A percentile compares a stretch with the other conserved stretches of the same genome.
phyloP scores from a whole-genome alignment of 2,797 vertebrate species.

The Cynodonichthys magdalenae region DNA sequence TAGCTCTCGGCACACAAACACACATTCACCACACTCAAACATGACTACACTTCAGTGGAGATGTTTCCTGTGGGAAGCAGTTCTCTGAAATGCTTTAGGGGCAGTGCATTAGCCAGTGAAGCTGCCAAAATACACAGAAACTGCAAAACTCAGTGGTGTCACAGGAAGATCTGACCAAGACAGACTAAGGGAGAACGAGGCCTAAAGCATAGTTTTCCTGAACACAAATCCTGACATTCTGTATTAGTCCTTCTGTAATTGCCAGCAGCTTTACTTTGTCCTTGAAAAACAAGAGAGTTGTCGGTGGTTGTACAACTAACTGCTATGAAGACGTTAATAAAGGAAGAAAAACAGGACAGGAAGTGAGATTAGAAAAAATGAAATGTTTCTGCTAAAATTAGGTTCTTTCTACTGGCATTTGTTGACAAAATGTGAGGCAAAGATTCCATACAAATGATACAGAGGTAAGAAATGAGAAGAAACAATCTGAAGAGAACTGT shows the following conservation, averaged over 20 bases:
- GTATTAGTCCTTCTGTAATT: constrained; percentile 9
- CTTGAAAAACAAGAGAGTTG: constrained; percentile 14
- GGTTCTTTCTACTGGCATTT: constrained; percentile 44
- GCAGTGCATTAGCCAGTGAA: background rate
- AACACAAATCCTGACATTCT: constrained; percentile 14
- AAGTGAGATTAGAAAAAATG: constrained; percentile 26
- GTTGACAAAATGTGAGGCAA: constrained; percentile 15
- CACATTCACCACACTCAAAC: too few species aligned
- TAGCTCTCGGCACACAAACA: background rate
- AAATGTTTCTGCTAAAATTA: constrained; percentile 48
- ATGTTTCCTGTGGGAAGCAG: constrained; percentile 29
- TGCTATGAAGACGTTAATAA: constrained; percentile 36
- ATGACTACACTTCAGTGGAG: background rate
- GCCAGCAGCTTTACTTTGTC: constrained; percentile 16
- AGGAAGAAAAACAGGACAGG: constrained; percentile 32
- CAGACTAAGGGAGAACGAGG: constrained; percentile 6
- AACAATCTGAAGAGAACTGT: background rate
- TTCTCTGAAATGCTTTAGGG: constrained; percentile 8
- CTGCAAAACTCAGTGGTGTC: constrained; percentile 16
- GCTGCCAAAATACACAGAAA: constrained; percentile 47
- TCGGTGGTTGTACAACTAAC: constrained; percentile 21
- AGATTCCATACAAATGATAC: constrained; percentile 4
- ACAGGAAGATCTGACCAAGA: constrained; percentile 16
- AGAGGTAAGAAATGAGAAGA: background rate
- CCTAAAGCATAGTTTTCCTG: constrained; percentile 4